Base-by-base conservation (phyloP, 1,140 invertebrate species). In the Cydia amplana region DNA sequence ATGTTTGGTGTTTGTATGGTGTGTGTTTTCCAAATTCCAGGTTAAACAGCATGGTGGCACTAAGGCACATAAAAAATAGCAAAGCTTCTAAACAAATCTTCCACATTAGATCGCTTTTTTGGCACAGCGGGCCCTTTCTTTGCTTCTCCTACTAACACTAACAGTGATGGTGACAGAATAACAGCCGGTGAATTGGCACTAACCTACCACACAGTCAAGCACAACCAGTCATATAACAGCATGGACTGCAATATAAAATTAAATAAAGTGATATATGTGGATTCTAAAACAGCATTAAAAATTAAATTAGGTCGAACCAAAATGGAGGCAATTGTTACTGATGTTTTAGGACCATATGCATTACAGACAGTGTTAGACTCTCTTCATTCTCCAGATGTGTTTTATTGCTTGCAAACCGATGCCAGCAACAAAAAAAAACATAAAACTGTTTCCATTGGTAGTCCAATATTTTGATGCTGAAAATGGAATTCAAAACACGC, bases 221-320 rank as follows among this genome's bases (percentile, higher is more conserved):
- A 85, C 79, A 83, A 83, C 82, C 79, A 83, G 64, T 82, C 80
- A 0, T 84, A 83, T 55, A 83, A 79, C 74, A 83, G 79, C 55
- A 78, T 77, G 79, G 79, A 80, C 46, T 82, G 78, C 32, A 78
- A 72, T 20, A 40, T 78, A 43, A 81, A 83, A 79, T 77, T 81
- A 51, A 78, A 83, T 76, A 82, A 82, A 79, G 81, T 80, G 70
- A 80, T 84, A 36, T 83, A 79, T 80, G 78, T 70, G 14, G 73
- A 82, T 78, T 82, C 78, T 7, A 67, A 23, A 55, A 78, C 75
- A 73, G 79, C 76, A 64, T 74, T 49, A 32, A 72, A 36, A 25
- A 80, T 82, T 36, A 51, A 72, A 72, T 74, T 82, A 75, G 80
- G 72, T 72, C 74, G 79, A 32, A 82, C 80, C 20, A 82, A 82